Evolutionary conservation across 2,797 vertebrate genomes (phyloP).

Genomic region (Helarctos malayanus): DNA sequence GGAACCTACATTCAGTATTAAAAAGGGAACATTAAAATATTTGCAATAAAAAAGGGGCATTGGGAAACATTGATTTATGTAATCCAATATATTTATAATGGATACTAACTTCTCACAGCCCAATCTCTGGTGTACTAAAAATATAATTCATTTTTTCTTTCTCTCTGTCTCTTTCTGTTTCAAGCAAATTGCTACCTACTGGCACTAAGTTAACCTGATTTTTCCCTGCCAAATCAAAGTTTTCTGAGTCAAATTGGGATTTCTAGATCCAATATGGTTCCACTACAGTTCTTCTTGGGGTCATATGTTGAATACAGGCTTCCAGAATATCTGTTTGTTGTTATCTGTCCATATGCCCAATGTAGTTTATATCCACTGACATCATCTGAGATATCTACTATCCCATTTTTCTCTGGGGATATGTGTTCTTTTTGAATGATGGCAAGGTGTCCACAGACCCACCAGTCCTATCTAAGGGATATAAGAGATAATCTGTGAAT

Average conservation of each 20-base stretch:
- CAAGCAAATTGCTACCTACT: background rate
- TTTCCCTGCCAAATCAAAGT: background rate
- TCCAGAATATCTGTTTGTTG: background rate
- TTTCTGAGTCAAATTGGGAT: background rate
- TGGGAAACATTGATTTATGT: background rate
- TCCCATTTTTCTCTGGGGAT: background rate
- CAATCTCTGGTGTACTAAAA: background rate
- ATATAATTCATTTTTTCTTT: background rate
- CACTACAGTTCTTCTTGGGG: background rate
- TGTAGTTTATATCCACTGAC: background rate
- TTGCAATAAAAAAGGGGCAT: background rate
- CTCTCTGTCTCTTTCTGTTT: background rate
- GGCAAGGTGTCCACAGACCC: background rate
- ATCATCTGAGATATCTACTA: background rate
- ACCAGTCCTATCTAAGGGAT: background rate
- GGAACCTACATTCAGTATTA: background rate
- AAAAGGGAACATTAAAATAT: background rate
- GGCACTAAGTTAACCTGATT: background rate
- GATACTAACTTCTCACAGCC: background rate
- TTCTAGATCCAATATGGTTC: background rate
- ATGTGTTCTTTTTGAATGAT: background rate
- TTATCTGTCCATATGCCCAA: background rate
- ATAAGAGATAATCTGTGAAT: background rate
- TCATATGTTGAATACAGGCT: background rate
- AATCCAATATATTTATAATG: background rate